Evolutionary conservation across 2,888 invertebrate genomes (phyloP), one percentile per base, ranked within the genome.

Genomic region (Imbricaverruca yamaguchii): DNA sequence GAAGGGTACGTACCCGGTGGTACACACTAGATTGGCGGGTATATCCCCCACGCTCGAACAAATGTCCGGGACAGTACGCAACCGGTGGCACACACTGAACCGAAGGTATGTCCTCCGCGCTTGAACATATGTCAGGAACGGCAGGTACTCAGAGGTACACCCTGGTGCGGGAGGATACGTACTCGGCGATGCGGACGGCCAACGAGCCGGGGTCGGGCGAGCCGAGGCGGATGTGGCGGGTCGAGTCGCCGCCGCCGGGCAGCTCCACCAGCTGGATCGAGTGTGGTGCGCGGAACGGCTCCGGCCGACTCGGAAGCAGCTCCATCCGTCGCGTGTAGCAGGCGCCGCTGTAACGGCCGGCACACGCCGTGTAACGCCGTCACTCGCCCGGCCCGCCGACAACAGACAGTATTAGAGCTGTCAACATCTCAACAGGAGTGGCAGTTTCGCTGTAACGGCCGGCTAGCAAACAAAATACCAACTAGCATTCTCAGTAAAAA

Each of bases 201-300:
- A 89, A 87, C 83, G 87, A 89, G 83, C 89, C 88, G 83, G 89
- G 88, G 85, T 87, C 88, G 85, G 91, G 91, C 82, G 91, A 86
- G 18, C 90, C 89, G 81, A 93, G 87, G 86, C 92, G 91, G 81
- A 93, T 91, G 80, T 91, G 91, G 83, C 90, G 89, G 53, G 90
- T 90, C 53, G 90, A 90, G 13, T 85, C 84, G 23, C 85, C 85
- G 81, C 86, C 86, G 9, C 88, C 87, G 63, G 95, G 93, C 85
- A 95, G 92, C 86, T 93, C 92, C 81, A 96, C 92, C 85, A 94
- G 90, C 84, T 95, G 92, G 85, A 95, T 95, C 81, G 94, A 93
- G 89, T 95, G 96, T 79, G 92, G 91, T 84, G 89, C 90, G 74
- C 86, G 85, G 9, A 84, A 83, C 56, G 85, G 85, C 55, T 57